A percentile compares a stretch with the other conserved stretches of the same genome.
Evolutionary conservation across 2,797 vertebrate species (phyloP).

Genomic region (Leptatherina wallacei): DNA sequence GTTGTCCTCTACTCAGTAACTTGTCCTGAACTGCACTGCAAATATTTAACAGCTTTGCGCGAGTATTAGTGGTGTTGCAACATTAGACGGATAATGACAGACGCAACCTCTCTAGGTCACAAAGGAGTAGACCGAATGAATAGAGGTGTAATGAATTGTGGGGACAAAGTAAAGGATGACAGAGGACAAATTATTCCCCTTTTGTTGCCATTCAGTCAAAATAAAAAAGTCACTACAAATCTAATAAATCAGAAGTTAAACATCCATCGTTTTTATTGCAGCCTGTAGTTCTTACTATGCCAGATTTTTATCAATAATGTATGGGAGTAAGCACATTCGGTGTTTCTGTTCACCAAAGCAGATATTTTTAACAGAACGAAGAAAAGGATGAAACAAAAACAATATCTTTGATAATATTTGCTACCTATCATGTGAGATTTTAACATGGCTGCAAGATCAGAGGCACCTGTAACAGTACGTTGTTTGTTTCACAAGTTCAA

Average conservation of each 20-base stretch:
- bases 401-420: too few relatives aligned
- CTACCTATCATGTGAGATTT: too few relatives aligned
- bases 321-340: too few relatives aligned
- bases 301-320: not conserved
- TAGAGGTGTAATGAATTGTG: not conserved
- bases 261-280: not conserved
- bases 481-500: not conserved
- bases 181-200: not conserved
- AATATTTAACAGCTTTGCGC: too few relatives aligned
- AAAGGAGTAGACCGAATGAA: not conserved
- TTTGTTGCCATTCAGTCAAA: not conserved
- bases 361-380: too few relatives aligned
- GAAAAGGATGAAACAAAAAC: too few relatives aligned
- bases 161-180: not conserved
- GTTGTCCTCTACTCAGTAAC: not conserved
- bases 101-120: not conserved
- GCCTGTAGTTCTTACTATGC: not conserved
- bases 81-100: conserved; percentile 6
- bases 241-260: not conserved
- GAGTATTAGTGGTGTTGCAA: too few relatives aligned
- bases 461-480: not conserved
- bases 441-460: too few relatives aligned
- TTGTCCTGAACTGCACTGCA: not conserved
- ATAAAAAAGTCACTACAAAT: not conserved
- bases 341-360: too few relatives aligned